A percentile compares a stretch with the other conserved stretches of the same genome.
phyloP scores from a whole-genome alignment of 2,888 invertebrate species.

The Mythimna loreyi region DNA sequence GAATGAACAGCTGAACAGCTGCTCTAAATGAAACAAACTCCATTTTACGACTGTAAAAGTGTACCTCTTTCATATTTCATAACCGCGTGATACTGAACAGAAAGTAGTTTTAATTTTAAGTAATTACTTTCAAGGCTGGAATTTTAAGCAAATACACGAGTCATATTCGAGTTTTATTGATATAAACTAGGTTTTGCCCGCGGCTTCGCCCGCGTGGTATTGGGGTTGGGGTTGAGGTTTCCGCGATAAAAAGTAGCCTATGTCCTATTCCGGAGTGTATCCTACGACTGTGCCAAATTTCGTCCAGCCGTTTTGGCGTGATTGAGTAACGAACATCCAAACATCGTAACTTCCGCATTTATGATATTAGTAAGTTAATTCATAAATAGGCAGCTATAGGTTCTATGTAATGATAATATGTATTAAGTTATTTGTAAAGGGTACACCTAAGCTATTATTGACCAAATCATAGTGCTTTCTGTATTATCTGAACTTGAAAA shows the following conservation, averaged over 20 bases:
- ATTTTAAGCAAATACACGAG: constrained; percentile 35
- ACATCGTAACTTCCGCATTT: no score
- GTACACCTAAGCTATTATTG: background rate
- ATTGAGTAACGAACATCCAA: no score
- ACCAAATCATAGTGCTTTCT: background rate
- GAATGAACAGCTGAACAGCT: constrained; percentile 75
- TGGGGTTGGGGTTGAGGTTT: no score
- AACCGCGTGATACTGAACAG: constrained; percentile 47
- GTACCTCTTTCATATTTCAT: constrained; percentile 57
- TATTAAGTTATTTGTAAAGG: background rate
- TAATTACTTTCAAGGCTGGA: constrained; percentile 53
- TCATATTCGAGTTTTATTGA: constrained; percentile 27
- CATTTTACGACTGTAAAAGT: constrained; percentile 64
- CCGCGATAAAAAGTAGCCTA: no score
- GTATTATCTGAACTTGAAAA: background rate
- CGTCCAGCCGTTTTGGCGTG: no score
- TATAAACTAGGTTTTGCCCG: no score
- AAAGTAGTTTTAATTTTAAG: constrained; percentile 57
- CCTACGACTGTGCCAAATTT: no score
- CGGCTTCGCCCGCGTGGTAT: no score
- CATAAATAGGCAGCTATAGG: background rate
- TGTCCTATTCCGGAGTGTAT: no score
- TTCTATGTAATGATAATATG: background rate
- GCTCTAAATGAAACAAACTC: constrained; percentile 71
- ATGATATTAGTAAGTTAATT: no score